Base-by-base conservation (phyloP, 2,888 invertebrate species). In the Dugesia japonica region DNA sequence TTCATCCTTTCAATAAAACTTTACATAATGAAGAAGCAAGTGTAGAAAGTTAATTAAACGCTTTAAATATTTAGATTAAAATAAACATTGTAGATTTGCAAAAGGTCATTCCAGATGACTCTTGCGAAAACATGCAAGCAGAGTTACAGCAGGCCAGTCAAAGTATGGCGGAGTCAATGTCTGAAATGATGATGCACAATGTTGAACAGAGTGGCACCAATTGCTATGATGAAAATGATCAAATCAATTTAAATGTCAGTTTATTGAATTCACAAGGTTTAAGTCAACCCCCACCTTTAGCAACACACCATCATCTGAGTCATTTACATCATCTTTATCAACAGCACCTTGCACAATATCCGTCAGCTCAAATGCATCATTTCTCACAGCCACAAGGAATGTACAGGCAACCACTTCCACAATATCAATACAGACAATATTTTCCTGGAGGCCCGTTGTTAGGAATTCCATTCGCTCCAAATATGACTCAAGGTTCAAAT, bases 281-380 rank as follows among this genome's bases (percentile, higher is more conserved):
- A 56, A 56, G 56, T n/a, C 56, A 56, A 20, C 56, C 56, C 7
- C 56, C 56, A 56, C 56, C 56, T 23, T 56, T 56, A 56, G 56
- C 56, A 56, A 56, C 56, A 9, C 56, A 56, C 17, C 56, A 56
- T 56, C 56, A 56, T 23, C 17, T 56, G 17, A 56, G 17, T 56
- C 56, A 56, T 56, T 56, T 56, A n/a, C 56, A 56, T n/a, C 56
- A 56, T 56, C 56, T 56, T 23, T 56, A 56, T 56, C 56, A 56
- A 56, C 56, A 56, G 17, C 56, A 56, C 23, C 23, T 56, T n/a
- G 56, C 56, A 20, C 56, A 56, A 56, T 56, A 56, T 56, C 56
- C 56, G 7, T 23, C 56, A 56, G 56, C 56, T 56, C 56, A 56
- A 56, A 56, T 56, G 23, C 56, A 56, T 56, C 56, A 56, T 23